phyloP scores from a whole-genome alignment of 2,797 vertebrate species.

The Allobates femoralis region DNA sequence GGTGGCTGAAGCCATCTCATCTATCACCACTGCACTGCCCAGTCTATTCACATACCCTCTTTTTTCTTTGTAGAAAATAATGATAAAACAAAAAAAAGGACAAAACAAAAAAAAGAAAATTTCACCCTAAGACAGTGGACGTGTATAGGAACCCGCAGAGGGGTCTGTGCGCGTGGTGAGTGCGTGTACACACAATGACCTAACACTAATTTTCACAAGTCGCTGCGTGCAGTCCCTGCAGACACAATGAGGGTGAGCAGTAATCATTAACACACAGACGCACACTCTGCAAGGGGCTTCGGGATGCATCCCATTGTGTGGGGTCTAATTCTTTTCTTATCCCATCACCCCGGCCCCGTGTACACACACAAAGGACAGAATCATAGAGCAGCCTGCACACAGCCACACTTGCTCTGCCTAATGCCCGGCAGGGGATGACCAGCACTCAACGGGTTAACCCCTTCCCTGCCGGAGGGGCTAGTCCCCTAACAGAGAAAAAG shows the following conservation, averaged over 20 bases:
- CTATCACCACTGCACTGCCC: slow-evolving; percentile 39
- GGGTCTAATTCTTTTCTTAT: slow-evolving; percentile 62
- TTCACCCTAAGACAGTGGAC: neutral
- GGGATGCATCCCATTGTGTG: slow-evolving; percentile 61
- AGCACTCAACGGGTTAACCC: slow-evolving; percentile 58
- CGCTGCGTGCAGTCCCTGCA: slow-evolving; percentile 47
- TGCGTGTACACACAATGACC: slow-evolving; percentile 63
- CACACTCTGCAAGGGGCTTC: slow-evolving; percentile 57
- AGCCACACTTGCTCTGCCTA: slow-evolving; percentile 43
- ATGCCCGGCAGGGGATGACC: slow-evolving; percentile 59
- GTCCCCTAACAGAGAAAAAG: slow-evolving; percentile 56
- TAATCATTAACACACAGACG: slow-evolving; percentile 62
- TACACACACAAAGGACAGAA: slow-evolving; percentile 61
- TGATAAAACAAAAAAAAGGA: neutral
- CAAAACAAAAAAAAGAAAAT: slow-evolving; percentile 11
- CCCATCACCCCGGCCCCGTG: slow-evolving; percentile 59
- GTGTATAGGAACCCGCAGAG: slow-evolving; percentile 4
- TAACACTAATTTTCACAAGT: slow-evolving; percentile 62
- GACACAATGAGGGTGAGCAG: slow-evolving; percentile 61
- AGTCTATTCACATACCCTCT: neutral
- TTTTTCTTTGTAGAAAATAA: neutral
- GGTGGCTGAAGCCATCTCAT: slow-evolving; percentile 3
- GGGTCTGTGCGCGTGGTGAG: slow-evolving; percentile 64
- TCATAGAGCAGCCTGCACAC: slow-evolving; percentile 48
- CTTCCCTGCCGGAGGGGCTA: slow-evolving; percentile 53